These are phyloP conservation scores for Pollachius pollachius DNA, from an alignment of 2,113 vertebrate species.

Conservation along the genomic window DNA sequence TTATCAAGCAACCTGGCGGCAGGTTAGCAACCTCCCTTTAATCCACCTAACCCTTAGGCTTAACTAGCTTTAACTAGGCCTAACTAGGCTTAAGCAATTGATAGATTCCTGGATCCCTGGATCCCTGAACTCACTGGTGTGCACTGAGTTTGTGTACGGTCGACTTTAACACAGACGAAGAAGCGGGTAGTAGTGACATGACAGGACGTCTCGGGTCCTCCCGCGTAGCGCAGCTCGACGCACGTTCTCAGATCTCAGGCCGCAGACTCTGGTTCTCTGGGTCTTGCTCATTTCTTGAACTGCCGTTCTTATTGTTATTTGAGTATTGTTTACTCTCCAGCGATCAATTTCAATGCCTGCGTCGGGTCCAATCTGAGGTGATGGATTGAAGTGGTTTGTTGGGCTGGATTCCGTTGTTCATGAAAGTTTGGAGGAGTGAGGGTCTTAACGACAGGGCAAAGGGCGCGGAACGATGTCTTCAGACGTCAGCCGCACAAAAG, in stretches of 20 bases:
- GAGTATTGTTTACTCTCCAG: too few relatives aligned
- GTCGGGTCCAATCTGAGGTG: neutral
- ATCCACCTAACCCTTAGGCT: neutral
- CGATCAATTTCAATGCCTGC: too few relatives aligned
- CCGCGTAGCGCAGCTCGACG: too few relatives aligned
- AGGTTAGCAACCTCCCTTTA: slow-evolving; percentile 53
- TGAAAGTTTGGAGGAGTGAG: neutral
- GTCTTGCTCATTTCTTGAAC: too few relatives aligned
- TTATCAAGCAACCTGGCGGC: slow-evolving; percentile 23
- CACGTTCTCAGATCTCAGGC: too few relatives aligned
- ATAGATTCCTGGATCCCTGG: neutral
- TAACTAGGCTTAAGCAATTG: neutral
- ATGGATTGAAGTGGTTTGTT: slow-evolving; percentile 30
- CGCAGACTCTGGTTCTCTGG: too few relatives aligned
- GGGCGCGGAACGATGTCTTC: slow-evolving; percentile 19
- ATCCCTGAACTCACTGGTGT: too few relatives aligned
- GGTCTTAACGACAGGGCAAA: slow-evolving; percentile 22
- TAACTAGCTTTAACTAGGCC: neutral
- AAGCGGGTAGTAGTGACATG: too few relatives aligned
- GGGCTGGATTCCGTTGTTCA: slow-evolving; percentile 3
- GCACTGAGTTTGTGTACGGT: too few relatives aligned
- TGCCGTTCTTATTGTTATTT: too few relatives aligned
- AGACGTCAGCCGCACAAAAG: slow-evolving; percentile 8
- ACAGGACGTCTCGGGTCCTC: too few relatives aligned
- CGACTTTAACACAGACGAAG: too few relatives aligned